Conservation (phyloP, 1,140 invertebrate species). For the Ceratitis capitata region DNA sequence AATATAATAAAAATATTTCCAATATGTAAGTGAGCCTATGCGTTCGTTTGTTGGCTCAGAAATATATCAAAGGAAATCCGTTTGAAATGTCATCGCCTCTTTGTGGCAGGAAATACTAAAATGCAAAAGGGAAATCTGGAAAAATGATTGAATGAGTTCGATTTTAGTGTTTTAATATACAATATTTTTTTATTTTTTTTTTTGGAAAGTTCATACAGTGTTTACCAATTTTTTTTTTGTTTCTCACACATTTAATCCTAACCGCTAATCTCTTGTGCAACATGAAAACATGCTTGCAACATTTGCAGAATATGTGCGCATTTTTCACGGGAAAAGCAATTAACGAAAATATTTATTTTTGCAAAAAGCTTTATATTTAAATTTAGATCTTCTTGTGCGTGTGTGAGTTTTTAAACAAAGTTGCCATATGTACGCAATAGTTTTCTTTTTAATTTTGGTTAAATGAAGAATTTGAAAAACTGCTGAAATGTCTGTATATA, state of each 20-base stretch:
- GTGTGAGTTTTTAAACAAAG: not conserved
- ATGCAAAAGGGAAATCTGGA: not conserved
- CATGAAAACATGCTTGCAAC: not conserved
- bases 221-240: not conserved
- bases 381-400: not conserved
- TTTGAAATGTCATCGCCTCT: not conserved
- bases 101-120: not conserved
- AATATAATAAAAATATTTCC: not conserved
- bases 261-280: slow-evolving; percentile 20
- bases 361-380: not conserved
- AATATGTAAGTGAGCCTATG: too few relatives aligned
- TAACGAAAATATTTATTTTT: not conserved
- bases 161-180: not conserved
- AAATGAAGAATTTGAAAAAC: too few relatives aligned
- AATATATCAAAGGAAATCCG: not conserved
- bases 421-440: not conserved
- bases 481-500: not conserved
- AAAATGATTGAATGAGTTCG: slow-evolving; percentile 10
- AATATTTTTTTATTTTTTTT: not conserved
- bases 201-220: not conserved
- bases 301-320: not conserved
- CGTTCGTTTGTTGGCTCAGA: too few relatives aligned
- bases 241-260: slow-evolving; percentile 14
- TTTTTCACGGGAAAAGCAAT: slow-evolving; percentile 24
- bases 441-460: not conserved